Evolutionary conservation across 2,888 invertebrate species (phyloP).

Genomic region (Diarsia dahlii): DNA sequence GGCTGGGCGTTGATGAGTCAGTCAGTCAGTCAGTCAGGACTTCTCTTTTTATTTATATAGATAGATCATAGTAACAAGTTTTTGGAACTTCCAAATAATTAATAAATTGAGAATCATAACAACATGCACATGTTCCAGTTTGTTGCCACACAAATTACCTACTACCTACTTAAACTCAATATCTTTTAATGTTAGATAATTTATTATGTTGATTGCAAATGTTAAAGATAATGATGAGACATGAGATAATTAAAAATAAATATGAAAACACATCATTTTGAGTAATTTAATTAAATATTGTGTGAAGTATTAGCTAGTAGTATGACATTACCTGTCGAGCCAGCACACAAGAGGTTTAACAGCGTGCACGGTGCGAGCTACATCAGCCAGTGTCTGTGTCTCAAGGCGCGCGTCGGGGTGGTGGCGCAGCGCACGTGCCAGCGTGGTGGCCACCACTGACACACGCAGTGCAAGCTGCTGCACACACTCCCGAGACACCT

Average conservation of each 20-base stretch:
- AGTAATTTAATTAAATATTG: neutral
- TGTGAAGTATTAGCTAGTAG: neutral
- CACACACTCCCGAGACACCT: constrained; percentile 97
- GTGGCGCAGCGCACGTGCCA: constrained; percentile 95
- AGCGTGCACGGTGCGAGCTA: constrained; percentile 95
- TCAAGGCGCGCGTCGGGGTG: constrained; percentile 93
- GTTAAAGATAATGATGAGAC: neutral
- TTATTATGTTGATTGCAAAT: neutral
- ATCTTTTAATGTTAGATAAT: neutral
- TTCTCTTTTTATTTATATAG: no score
- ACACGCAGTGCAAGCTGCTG: constrained; percentile 96
- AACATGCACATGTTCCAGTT: neutral
- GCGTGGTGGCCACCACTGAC: constrained; percentile 93
- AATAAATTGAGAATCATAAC: neutral
- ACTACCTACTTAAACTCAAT: neutral
- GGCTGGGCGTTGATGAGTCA: no score
- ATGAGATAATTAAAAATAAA: no score
- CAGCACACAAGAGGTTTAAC: constrained; percentile 97
- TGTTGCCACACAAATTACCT: neutral
- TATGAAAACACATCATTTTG: neutral
- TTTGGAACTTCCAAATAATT: neutral
- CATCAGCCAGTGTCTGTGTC: constrained; percentile 95
- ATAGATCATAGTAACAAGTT: neutral
- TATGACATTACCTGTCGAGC: constrained; percentile 93
- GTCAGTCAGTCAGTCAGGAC: no score